A percentile compares a stretch with the other conserved stretches of the same genome.
Conservation (phyloP, 2,113 vertebrate genomes). For the Rhinogobius similis region DNA sequence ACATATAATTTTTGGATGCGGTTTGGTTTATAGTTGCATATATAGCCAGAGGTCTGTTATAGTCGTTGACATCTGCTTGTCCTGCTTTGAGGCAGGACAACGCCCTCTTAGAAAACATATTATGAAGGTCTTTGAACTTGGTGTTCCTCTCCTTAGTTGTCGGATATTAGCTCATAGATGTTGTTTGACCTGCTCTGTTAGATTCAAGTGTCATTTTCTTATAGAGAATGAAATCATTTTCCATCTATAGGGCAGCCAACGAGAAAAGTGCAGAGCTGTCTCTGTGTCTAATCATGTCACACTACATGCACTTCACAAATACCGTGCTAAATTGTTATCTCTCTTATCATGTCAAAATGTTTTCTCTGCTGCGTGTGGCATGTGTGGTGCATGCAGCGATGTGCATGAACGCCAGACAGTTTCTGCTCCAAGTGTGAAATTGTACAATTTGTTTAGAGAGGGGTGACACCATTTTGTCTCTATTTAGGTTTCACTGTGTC, state of each 20-base stretch:
- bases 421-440: constrained; percentile 32
- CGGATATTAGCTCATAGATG: constrained; percentile 28
- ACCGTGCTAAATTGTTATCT: constrained; percentile 46
- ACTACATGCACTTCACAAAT: constrained; percentile 19
- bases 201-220: constrained; percentile 35
- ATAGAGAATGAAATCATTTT: constrained; percentile 42
- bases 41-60: constrained; percentile 31
- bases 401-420: constrained; percentile 1
- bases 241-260: constrained; percentile 42
- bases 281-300: constrained; percentile 41
- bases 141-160: constrained; percentile 18
- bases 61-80: constrained; percentile 53
- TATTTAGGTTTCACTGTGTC: constrained; percentile 14
- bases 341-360: constrained; percentile 41
- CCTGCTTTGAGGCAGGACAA: constrained; percentile 42
- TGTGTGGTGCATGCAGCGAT: not conserved
- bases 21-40: constrained; percentile 27
- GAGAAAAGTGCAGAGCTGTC: constrained; percentile 41
- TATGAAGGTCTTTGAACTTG: constrained; percentile 36
- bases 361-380: not conserved
- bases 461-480: constrained; percentile 21
- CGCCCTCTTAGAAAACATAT: constrained; percentile 49
- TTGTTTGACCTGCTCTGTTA: constrained; percentile 14
- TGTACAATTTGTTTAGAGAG: constrained; percentile 43
- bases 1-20: constrained; percentile 25